Evolutionary conservation across 2,888 invertebrate genomes (phyloP), one percentile per base, ranked within the genome.

Genomic region (Lithophane socia): DNA sequence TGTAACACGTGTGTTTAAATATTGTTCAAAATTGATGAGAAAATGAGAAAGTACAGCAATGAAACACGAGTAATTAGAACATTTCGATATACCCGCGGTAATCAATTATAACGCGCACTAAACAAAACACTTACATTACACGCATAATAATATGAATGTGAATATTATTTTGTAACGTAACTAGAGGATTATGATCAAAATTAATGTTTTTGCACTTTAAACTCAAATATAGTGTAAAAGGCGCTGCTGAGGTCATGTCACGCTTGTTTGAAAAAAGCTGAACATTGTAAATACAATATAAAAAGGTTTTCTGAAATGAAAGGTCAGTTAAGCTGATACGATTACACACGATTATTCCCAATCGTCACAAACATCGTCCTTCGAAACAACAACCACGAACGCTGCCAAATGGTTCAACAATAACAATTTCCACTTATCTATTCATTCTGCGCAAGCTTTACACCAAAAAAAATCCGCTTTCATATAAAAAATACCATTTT

Each of bases 401-500:
- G 54, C 49, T 73, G 74, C 75, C 64, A 68, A 74, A 70, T 80
- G 67, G 67, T 49, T 76, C 37, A 82, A 78, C 77, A 85, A 86
- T 83, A 86, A 82, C 80, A 78, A 80, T 82, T 73, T 73, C 67
- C 75, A 78, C 80, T 80, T 80, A 85, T 86, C 78, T 83, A 80
- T 87, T 79, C 76, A 75, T 74, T 75, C 73, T 69, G 56, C 73
- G 65, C 71, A 82, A 73, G 75, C 65, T 58, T 78, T 49, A 61
- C 70, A 65, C 79, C 64, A 42, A 67, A 71, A 84, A 83, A 83
- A 79, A 82, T 79, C 82, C 79, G 69, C 87, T 79, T 81, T 84
- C 77, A 83, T 89, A 79, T 82, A 81, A 89, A 85, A 88, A 87
- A 89, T 88, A 89, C 88, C 80, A 87, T 88, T 88, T 89, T 86